These are phyloP conservation scores for Aurelia sp. DNA, from an alignment of 30 jellyfish, hydroid and myxozoan genomes.

Conservation along the genomic window DNA sequence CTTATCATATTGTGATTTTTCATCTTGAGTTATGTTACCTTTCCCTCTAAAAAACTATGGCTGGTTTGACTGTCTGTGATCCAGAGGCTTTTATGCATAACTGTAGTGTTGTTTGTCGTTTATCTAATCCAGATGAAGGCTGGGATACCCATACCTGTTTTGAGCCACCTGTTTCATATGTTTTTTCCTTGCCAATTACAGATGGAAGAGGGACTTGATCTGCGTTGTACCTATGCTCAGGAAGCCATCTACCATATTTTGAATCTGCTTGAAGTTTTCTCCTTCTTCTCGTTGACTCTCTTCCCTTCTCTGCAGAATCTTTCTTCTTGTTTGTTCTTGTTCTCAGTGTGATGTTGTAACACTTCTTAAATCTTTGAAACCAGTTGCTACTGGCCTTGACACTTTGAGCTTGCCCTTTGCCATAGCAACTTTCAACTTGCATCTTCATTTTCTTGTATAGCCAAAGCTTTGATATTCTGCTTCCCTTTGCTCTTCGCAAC, in stretches of 20 bases:
- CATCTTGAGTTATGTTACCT: conserved; percentile 42
- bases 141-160: conserved; percentile 65
- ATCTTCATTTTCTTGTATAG: conserved; percentile 25
- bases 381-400: conserved; percentile 35
- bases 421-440: conserved; percentile 16
- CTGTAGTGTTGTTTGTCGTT: conserved; percentile 50
- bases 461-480: conserved; percentile 52
- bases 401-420: conserved; percentile 29
- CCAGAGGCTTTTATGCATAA: conserved; percentile 40
- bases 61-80: conserved; percentile 34
- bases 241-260: conserved; percentile 45
- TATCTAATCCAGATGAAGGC: conserved; percentile 51
- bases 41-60: conserved; percentile 59
- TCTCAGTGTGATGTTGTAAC: too few relatives aligned
- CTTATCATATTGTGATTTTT: conserved; percentile 39
- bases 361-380: too few relatives aligned
- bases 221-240: conserved; percentile 42
- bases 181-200: conserved; percentile 36
- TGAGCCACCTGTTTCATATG: conserved; percentile 29
- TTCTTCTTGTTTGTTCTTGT: too few relatives aligned
- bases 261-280: conserved; percentile 17
- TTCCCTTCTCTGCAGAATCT: too few relatives aligned
- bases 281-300: conserved; percentile 2
- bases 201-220: conserved; percentile 54
- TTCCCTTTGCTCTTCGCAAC: conserved; percentile 54